Conservation (phyloP, 2,113 vertebrate genomes). For the Cairina moschata region DNA sequence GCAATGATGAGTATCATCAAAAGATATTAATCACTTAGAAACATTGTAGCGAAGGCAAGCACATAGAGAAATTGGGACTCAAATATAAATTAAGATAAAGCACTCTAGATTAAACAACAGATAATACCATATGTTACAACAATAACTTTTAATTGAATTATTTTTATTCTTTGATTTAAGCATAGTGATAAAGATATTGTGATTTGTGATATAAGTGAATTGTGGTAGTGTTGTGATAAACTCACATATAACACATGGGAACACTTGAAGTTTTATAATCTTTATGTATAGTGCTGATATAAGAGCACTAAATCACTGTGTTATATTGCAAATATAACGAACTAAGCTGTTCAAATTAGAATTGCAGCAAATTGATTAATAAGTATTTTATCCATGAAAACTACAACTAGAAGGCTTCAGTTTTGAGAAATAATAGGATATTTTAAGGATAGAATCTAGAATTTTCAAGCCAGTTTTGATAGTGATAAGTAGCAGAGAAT, state of each 20-base stretch:
- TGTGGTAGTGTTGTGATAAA: conserved; percentile 25
- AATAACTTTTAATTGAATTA: conserved; percentile 70
- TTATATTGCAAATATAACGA: background rate
- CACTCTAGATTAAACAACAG: conserved; percentile 24
- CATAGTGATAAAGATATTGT: conserved; percentile 57
- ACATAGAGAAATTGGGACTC: conserved; percentile 13
- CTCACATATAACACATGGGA: background rate
- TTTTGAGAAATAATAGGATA: background rate
- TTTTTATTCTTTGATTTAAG: conserved; percentile 63
- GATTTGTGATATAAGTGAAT: conserved; percentile 66
- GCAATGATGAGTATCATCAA: background rate
- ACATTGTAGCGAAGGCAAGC: background rate
- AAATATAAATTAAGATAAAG: conserved; percentile 67
- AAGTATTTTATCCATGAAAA: background rate
- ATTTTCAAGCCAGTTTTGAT: background rate
- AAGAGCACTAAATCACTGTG: background rate
- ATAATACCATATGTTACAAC: conserved; percentile 45
- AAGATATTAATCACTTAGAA: background rate
- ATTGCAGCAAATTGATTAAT: background rate
- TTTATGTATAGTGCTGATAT: background rate
- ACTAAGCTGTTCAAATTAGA: background rate
- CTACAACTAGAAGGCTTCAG: background rate
- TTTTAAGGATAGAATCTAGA: background rate
- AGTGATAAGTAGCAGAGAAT: background rate
- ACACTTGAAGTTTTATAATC: background rate